Evolutionary conservation across 2,113 vertebrate species (phyloP).

Genomic region (Talpa occidentalis): DNA sequence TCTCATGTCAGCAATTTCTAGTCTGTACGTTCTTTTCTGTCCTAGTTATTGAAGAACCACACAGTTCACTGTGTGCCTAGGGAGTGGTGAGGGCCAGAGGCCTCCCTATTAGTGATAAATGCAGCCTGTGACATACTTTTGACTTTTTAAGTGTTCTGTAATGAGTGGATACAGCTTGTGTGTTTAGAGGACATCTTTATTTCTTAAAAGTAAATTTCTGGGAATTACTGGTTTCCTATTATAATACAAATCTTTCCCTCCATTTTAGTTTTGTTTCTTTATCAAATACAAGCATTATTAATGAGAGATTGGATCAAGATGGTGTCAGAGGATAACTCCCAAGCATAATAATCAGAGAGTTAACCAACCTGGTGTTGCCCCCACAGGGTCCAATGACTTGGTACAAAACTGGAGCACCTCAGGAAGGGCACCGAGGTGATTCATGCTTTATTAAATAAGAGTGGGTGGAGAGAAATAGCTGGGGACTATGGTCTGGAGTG

Average conservation of each 20-base stretch:
- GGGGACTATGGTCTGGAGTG: background rate
- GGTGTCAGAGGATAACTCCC: no score
- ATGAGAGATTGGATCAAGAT: background rate
- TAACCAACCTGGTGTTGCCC: no score
- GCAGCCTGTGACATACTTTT: background rate
- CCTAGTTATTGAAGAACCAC: background rate
- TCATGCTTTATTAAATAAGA: no score
- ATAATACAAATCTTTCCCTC: background rate
- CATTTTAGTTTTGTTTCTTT: background rate
- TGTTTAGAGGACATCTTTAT: background rate
- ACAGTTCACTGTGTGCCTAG: background rate
- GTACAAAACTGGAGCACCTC: no score
- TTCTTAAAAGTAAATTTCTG: background rate
- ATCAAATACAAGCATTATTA: background rate
- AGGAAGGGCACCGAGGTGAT: background rate
- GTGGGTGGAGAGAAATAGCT: no score
- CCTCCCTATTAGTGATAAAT: background rate
- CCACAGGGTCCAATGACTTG: no score
- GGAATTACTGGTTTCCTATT: background rate
- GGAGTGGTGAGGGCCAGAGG: background rate
- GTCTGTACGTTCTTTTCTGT: background rate
- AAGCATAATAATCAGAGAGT: no score
- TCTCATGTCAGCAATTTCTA: background rate
- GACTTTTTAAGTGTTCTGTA: background rate
- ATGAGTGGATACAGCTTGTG: background rate